phyloP scores from a whole-genome alignment of 2,888 invertebrate species.

The Microctonus brassicae region DNA sequence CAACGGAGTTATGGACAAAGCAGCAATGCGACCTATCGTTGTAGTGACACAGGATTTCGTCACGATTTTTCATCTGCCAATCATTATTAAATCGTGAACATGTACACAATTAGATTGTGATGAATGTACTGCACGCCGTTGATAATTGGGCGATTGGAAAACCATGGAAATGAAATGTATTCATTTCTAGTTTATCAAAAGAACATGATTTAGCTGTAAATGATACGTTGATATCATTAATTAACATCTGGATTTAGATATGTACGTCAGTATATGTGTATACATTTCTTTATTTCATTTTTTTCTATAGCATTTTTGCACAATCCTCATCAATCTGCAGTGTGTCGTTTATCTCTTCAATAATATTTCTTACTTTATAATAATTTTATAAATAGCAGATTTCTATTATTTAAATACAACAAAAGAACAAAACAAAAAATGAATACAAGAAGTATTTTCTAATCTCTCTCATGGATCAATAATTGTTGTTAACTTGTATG shows the following conservation, averaged over 20 bases:
- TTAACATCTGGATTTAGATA: background rate
- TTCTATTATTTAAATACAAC: background rate
- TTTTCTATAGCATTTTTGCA: conserved; percentile 11
- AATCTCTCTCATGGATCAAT: background rate
- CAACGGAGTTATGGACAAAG: conserved; percentile 55
- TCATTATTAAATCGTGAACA: conserved; percentile 23
- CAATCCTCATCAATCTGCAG: conserved; percentile 2
- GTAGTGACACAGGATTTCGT: conserved; percentile 55
- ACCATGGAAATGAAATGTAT: background rate
- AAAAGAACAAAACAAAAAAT: background rate
- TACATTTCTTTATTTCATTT: background rate
- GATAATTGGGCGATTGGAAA: background rate
- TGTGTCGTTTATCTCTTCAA: background rate
- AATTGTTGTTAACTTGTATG: conserved; percentile 18
- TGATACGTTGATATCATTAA: background rate
- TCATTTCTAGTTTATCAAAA: background rate
- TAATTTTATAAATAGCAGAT: background rate
- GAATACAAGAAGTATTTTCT: background rate
- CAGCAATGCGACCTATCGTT: conserved; percentile 50
- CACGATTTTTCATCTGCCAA: conserved; percentile 55
- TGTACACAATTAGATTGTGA: background rate
- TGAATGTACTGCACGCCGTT: background rate
- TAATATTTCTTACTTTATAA: background rate
- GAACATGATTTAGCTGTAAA: background rate
- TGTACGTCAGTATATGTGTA: conserved; percentile 5